Evolutionary conservation across 2,113 vertebrate genomes (phyloP).

Genomic region (Urocolius indicus): DNA sequence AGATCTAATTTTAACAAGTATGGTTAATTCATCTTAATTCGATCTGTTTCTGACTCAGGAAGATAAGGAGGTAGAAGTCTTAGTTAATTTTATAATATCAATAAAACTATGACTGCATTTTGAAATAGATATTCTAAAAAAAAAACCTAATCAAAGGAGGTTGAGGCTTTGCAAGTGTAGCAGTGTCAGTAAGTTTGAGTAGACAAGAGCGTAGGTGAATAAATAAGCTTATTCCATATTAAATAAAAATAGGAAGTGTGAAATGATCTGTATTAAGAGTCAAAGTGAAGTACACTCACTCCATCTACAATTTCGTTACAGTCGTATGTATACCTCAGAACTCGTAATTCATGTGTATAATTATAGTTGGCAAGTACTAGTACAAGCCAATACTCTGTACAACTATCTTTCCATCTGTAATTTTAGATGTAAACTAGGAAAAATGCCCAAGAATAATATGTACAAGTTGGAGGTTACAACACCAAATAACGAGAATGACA

Average conservation of each 20-base stretch:
- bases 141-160: background rate
- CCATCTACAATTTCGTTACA: background rate
- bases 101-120: background rate
- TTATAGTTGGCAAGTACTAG: background rate
- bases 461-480: constrained; percentile 3
- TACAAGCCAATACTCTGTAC: background rate
- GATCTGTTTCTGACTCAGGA: background rate
- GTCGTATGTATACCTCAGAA: background rate
- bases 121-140: background rate
- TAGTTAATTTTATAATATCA: background rate
- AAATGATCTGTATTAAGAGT: constrained; percentile 11
- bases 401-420: background rate
- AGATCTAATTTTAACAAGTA: background rate
- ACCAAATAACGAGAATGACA: background rate
- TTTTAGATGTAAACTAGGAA: background rate
- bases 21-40: background rate
- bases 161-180: background rate
- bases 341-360: background rate
- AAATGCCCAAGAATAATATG: background rate
- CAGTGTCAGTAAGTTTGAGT: background rate
- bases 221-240: background rate
- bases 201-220: background rate
- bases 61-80: background rate
- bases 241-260: constrained; percentile 13
- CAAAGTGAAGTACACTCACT: background rate